Evolutionary conservation across 2,888 invertebrate genomes (phyloP).

Genomic region (Andrena trimmerana): DNA sequence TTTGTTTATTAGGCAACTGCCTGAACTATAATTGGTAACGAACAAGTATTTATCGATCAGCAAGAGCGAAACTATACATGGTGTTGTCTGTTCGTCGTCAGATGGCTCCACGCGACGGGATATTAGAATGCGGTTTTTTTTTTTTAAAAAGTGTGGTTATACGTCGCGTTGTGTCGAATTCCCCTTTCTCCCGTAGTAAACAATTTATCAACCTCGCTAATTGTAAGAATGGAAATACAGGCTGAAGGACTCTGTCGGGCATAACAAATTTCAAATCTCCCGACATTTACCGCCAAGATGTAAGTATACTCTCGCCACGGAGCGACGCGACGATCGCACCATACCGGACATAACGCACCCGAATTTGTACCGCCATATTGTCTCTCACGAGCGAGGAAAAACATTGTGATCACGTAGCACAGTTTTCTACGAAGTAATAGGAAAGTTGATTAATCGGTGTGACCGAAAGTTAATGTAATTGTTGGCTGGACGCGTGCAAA

Average conservation of each 20-base stretch:
- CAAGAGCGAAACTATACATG: too few species aligned
- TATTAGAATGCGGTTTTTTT: too few species aligned
- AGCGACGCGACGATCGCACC: conserved; percentile 51
- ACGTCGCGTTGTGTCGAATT: too few species aligned
- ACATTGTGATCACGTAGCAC: conserved; percentile 91
- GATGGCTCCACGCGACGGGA: too few species aligned
- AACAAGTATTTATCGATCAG: too few species aligned
- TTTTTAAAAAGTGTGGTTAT: too few species aligned
- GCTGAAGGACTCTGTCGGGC: background rate
- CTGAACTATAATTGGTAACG: too few species aligned
- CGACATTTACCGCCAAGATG: conserved; percentile 22
- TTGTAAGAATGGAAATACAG: too few species aligned
- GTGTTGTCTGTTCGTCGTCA: too few species aligned
- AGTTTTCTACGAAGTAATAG: conserved; percentile 42
- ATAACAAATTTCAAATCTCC: background rate
- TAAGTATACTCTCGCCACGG: background rate
- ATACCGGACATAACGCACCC: conserved; percentile 73
- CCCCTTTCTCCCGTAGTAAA: too few species aligned
- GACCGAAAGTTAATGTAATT: conserved; percentile 2
- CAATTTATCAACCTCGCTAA: too few species aligned
- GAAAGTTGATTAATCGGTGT: conserved; percentile 50
- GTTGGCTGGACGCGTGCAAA: background rate
- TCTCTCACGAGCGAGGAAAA: conserved; percentile 88
- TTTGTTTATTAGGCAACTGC: too few species aligned
- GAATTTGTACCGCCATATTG: conserved; percentile 88